Base-by-base conservation (phyloP, 2,888 invertebrate genomes). In the Euclidia mi region DNA sequence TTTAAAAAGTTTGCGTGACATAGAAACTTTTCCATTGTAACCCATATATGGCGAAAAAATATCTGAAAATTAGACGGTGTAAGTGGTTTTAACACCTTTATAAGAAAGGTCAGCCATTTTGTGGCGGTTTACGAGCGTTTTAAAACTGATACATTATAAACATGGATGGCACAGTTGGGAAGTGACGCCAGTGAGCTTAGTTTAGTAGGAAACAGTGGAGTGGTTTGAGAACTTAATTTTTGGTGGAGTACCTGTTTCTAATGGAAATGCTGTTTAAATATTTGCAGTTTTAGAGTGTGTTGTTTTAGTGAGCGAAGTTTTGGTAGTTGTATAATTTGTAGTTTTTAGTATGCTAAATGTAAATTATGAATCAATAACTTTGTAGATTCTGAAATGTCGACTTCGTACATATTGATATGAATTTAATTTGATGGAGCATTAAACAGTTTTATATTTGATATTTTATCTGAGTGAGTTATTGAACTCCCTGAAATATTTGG, bases 131-230 rank as follows among this genome's bases (percentile, higher is more conserved):
- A 74, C 56, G 72, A 65, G 28, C 63, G 67, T 75, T 75, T 75
- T 72, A 75, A 75, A 70, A 75, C 70, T 75, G 76, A 67, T 76
- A 75, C 74, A 74, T 74, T 70, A 75, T 75, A 72, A 72, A 74
- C 66, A 68, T 55, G 49, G 59, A 63, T 65, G 73, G 68, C 65
- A 71, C 71, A 68, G 65, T 68, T 61, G 59, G 68, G 60, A 66
- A 63, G 60, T 71, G 72, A 70, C 69, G 65, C 60, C 55, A 59
- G 57, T 25, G 34, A 62, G 61, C 55, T 66, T 49, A 58, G 52
- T 40, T 51, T 40, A 28, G 44, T 38, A 37, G 47, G 49, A 50
- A 62, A 47, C 58, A 47, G 52, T 61, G 34, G 76, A 76, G 76
- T 65, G 45, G 76, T 46, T 38, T 7, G 20, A 3, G 25, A 28